phyloP scores from a whole-genome alignment of 2,888 invertebrate species.

The Ochlodes sylvanus region DNA sequence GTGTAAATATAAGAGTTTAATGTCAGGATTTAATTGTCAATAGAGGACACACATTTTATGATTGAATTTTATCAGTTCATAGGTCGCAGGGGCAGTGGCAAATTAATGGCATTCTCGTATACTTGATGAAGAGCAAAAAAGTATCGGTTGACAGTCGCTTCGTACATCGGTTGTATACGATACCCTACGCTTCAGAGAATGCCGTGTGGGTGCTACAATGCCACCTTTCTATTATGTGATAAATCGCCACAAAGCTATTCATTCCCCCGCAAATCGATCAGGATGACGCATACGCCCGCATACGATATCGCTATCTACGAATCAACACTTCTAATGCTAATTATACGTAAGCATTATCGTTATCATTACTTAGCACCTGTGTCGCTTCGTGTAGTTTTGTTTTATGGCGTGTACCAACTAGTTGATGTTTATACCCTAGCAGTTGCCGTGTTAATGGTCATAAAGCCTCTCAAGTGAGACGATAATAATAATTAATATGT shows the following conservation, averaged over 20 bases:
- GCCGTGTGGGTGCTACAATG: slow-evolving; percentile 57
- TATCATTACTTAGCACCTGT: slow-evolving; percentile 28
- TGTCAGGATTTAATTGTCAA: too few relatives aligned
- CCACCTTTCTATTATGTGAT: slow-evolving; percentile 58
- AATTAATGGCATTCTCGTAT: background rate
- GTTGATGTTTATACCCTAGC: background rate
- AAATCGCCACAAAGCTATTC: slow-evolving; percentile 44
- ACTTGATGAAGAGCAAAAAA: background rate
- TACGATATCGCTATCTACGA: slow-evolving; percentile 47
- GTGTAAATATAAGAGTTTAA: too few relatives aligned
- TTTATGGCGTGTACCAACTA: background rate
- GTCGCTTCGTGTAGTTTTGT: slow-evolving; percentile 5
- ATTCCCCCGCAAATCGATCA: slow-evolving; percentile 56
- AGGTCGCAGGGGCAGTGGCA: background rate
- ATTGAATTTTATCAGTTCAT: too few relatives aligned
- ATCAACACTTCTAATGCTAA: slow-evolving; percentile 53
- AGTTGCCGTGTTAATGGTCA: background rate
- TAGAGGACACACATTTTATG: too few relatives aligned
- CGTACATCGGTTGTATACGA: slow-evolving; percentile 9
- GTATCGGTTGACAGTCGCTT: background rate
- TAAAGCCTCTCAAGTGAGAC: background rate
- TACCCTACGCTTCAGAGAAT: slow-evolving; percentile 54
- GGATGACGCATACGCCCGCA: slow-evolving; percentile 61
- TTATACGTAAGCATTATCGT: slow-evolving; percentile 45
- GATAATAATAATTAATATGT: too few relatives aligned